phyloP scores from a whole-genome alignment of 1,140 invertebrate genomes.

The Hyles vespertilio region DNA sequence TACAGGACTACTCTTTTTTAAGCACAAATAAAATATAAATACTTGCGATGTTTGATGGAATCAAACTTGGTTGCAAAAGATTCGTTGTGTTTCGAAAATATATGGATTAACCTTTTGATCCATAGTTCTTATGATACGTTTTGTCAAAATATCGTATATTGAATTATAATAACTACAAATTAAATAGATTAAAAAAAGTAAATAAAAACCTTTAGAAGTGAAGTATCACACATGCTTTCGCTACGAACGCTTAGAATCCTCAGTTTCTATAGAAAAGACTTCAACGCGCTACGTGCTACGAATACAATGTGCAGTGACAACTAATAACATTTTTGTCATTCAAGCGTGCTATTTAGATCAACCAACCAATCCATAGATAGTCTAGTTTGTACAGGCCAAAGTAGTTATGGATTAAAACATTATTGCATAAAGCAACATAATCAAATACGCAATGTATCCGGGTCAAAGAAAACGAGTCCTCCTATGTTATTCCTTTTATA shows the following conservation, averaged over 20 bases:
- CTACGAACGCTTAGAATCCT: background rate
- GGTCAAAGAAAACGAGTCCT: slow-evolving; percentile 60
- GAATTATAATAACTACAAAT: too few species aligned
- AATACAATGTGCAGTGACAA: slow-evolving; percentile 2
- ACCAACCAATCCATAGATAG: background rate
- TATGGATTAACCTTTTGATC: too few species aligned
- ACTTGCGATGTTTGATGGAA: too few species aligned
- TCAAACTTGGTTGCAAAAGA: too few species aligned
- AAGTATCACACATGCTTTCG: background rate
- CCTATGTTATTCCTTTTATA: slow-evolving; percentile 38
- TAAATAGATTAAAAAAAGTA: too few species aligned
- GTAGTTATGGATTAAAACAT: slow-evolving; percentile 1
- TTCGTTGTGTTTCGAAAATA: too few species aligned
- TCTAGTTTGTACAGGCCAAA: background rate
- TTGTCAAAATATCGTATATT: too few species aligned
- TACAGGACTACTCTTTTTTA: background rate
- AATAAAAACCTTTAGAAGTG: too few species aligned
- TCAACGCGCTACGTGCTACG: slow-evolving; percentile 41
- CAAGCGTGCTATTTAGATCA: background rate
- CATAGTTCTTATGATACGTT: too few species aligned
- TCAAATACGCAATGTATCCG: slow-evolving; percentile 54
- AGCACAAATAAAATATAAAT: too few species aligned
- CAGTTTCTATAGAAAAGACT: slow-evolving; percentile 44
- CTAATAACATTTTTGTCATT: background rate
- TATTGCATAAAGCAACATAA: slow-evolving; percentile 13